A percentile compares a stretch with the other conserved stretches of the same genome.
These are phyloP conservation scores for Cyrtonyx montezumae DNA, from an alignment of 2,113 vertebrate genomes.

Conservation along the genomic window DNA sequence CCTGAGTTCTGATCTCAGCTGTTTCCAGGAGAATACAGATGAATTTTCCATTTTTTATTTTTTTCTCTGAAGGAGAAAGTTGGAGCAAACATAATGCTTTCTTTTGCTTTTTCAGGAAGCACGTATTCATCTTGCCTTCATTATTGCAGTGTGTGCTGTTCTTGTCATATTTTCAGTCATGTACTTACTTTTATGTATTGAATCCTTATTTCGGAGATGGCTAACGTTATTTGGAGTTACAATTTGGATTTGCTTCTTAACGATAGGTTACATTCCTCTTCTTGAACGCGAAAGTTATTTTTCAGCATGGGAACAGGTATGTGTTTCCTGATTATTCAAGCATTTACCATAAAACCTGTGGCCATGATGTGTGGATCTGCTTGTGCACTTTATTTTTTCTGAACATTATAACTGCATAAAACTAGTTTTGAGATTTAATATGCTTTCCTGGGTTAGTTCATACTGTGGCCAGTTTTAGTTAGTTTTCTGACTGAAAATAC, in stretches of 20 bases:
- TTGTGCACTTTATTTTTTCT: background rate
- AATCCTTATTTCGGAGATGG: conserved; percentile 85
- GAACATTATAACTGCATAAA: fast-evolving
- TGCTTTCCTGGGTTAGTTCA: background rate
- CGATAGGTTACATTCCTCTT: conserved; percentile 87
- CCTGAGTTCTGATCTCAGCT: background rate
- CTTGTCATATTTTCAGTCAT: conserved; percentile 85
- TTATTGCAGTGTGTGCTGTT: conserved; percentile 81
- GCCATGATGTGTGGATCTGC: too few relatives aligned
- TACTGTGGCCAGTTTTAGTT: background rate
- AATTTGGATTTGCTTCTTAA: conserved; percentile 89
- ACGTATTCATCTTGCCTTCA: conserved; percentile 74
- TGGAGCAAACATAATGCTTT: background rate
- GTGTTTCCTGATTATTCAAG: background rate
- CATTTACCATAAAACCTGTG: fast-evolving
- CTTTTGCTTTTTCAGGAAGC: conserved; percentile 64
- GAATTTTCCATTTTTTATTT: background rate
- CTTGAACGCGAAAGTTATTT: conserved; percentile 47
- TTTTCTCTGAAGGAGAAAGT: background rate
- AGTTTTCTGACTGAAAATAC: background rate
- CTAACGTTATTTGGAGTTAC: conserved; percentile 81
- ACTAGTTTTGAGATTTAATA: background rate
- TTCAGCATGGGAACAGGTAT: conserved; percentile 90
- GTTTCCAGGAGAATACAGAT: background rate
- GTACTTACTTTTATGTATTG: conserved; percentile 86